Base-by-base conservation (phyloP, 2,888 invertebrate genomes). In the Stenodera caucasica region DNA sequence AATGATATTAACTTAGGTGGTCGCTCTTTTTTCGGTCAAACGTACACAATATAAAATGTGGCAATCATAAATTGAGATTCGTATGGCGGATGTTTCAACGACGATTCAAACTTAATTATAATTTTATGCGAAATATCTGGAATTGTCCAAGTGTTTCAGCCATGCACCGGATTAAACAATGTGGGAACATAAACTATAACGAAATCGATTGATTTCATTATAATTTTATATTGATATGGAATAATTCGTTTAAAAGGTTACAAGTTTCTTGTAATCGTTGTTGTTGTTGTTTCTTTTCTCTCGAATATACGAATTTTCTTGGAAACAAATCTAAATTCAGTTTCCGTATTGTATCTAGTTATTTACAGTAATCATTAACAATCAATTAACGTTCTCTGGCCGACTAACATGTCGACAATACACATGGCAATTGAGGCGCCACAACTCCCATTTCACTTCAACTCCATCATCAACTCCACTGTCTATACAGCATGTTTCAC, bases 321-420 rank as follows among this genome's bases (percentile, higher is more conserved):
- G 14, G 21, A 45, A 54, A 45, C 29, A 50, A 50, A 54, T 61
- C 50, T 57, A 45, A 57, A 61, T 61, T 58, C 61, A 57, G 61
- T 61, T 61, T 58, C 61, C 57, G 58, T 61, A 58, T 58, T 54
- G 51, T 33, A 50, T 26, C 49, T 11, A 37, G 35, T 53, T 59
- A 64, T 66, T 72, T 67, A 61, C 65, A 63, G 61, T 68, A 70
- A 70, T 68, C 69, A 70, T 72, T 71, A 72, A 70, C 66, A 66
- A 68, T 68, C 71, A 72, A 72, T 73, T 72, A 72, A 68, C 66
- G 67, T 64, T 61, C 63, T 61, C 54, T 53, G 55, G n/a, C 52
- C 52, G 45, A 52, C 55, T 69, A 66, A 65, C 61, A 60, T 70
- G 71, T 71, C 68, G 71, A 65, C 57, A 50, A 57, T 1, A 40